phyloP scores from a whole-genome alignment of 2,113 vertebrate species.

The Illadopsis cleaveri region DNA sequence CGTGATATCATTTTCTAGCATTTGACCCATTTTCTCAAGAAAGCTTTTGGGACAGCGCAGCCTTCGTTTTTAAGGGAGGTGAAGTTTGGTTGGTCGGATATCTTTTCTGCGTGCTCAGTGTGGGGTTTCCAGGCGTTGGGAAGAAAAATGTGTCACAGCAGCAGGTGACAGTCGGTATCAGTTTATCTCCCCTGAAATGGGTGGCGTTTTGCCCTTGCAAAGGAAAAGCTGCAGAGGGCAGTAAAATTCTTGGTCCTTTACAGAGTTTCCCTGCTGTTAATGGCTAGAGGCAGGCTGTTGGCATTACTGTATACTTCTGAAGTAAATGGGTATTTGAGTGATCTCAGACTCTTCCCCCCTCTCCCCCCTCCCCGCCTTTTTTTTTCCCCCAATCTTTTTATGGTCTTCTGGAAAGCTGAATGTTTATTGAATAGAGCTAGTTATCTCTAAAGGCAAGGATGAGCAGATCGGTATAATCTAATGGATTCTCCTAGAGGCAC shows the following conservation, averaged over 20 bases:
- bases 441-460: background rate
- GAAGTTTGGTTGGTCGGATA: background rate
- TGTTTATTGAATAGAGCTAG: background rate
- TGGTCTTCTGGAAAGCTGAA: background rate
- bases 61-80: background rate
- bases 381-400: background rate
- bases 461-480: background rate
- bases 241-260: conserved; percentile 60
- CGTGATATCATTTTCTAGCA: background rate
- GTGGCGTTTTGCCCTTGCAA: conserved; percentile 15
- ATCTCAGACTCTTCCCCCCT: background rate
- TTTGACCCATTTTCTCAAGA: conserved; percentile 24
- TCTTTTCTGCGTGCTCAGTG: background rate
- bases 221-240: conserved; percentile 67
- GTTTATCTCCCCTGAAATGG: background rate
- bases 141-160: background rate
- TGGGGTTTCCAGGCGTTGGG: background rate
- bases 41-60: background rate
- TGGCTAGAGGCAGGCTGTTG: background rate
- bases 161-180: background rate
- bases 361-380: rapidly evolving
- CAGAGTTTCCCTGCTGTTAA: background rate
- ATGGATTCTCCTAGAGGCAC: background rate
- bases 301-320: background rate
- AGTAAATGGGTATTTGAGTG: background rate